Percentiles rank a stretch among this genome's conserved stretches.
phyloP scores from a whole-genome alignment of 2,888 invertebrate species.

The Cecidostiba fungosa region DNA sequence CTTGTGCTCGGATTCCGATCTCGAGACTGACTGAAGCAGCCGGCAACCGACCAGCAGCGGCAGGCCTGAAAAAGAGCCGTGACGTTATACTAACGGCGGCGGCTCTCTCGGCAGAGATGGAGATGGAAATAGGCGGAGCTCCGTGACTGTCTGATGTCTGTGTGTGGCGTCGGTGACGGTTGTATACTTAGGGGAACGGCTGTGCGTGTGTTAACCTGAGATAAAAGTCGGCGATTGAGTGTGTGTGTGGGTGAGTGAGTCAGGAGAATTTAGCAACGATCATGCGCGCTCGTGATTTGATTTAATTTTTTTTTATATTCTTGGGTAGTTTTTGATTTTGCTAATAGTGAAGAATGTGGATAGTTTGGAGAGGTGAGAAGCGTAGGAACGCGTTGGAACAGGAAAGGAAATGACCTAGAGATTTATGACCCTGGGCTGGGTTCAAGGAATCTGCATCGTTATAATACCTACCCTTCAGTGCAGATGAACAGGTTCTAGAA shows the following conservation, averaged over 20 bases:
- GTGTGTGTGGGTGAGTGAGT: conserved; percentile 6
- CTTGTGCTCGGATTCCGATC: background rate
- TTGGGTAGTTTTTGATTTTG: too few relatives aligned
- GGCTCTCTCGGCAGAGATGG: background rate
- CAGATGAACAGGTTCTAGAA: too few relatives aligned
- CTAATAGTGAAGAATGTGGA: too few relatives aligned
- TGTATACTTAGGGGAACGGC: background rate
- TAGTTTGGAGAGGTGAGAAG: too few relatives aligned
- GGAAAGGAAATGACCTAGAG: too few relatives aligned
- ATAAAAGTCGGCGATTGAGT: background rate
- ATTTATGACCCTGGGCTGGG: too few relatives aligned
- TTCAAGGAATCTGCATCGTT: too few relatives aligned
- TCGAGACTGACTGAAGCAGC: conserved; percentile 19
- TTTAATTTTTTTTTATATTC: too few relatives aligned
- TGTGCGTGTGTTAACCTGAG: background rate
- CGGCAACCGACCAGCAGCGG: background rate
- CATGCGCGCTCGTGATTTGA: background rate
- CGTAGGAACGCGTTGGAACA: too few relatives aligned
- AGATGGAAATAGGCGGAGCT: background rate
- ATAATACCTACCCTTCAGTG: too few relatives aligned
- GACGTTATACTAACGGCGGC: background rate
- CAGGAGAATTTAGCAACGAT: background rate
- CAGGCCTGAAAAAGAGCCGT: conserved; percentile 1
- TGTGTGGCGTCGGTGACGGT: background rate
- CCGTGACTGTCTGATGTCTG: background rate